Evolutionary conservation across 1,140 invertebrate species (phyloP), one percentile per base, ranked within the genome.

Genomic region (Drosophila pallidifrons): DNA sequence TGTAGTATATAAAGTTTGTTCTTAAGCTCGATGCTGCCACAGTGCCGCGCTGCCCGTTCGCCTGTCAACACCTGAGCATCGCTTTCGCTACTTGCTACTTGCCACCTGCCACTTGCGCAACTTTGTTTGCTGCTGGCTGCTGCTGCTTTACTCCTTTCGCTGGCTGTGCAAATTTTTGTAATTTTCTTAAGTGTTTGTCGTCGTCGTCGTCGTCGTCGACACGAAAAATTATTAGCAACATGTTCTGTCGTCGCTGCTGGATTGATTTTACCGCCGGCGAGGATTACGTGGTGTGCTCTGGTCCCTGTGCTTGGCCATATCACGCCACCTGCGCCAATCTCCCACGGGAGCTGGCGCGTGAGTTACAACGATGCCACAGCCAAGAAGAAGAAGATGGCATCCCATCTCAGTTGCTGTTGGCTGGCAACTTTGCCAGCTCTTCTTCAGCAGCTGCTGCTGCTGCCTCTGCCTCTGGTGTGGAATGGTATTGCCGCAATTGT

Each of bases 241-340:
- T 92, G 91, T 92, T 92, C 82, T 92, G 91, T 87, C 91, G 88
- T 73, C 87, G 85, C 69, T 92, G 91, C 51, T 89, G 91, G 91
- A 87, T 92, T 83, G 91, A 92, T 87, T 92, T 92, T 75, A 73
- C 60, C 35, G 41, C 32, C 57, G 65, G 58, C 11, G 78, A 76
- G 41, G 15, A 63, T 43, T 74, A 63, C 64, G 59, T 80, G 58
- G 76, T 75, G 47, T 91, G 90, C 61, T 73, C 77, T n/a, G 85
- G 82, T 58, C 82, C 77, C 13, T 92, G 91, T 55, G 77, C 74
- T 6, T 61, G 79, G 54, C 65, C 52, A 30, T 86, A 75, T 66
- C 81, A 87, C 20, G 63, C 54, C 75, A 73, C 72, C 67, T 91
- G 89, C 51, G 69, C 77, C 77, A 52, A 73, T 47, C 38, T 92